These are phyloP conservation scores for Brachypterus glaber DNA, from an alignment of 2,888 invertebrate species.

Conservation along the genomic window DNA sequence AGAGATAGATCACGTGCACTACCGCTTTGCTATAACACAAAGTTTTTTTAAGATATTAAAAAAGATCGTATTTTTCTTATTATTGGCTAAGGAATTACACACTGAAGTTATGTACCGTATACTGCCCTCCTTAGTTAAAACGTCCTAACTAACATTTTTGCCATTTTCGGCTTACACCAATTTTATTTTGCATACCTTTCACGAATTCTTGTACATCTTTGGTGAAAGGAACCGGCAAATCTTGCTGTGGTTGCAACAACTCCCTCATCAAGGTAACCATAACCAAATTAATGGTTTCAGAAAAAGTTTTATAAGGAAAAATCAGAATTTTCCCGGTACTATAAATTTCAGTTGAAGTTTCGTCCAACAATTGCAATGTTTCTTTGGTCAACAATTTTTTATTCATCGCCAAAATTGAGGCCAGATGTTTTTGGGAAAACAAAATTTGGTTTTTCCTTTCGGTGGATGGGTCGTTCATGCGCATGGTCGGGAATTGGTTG, in stretches of 20 bases:
- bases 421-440: conserved; percentile 68
- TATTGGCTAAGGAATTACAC: too few relatives aligned
- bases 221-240: conserved; percentile 81
- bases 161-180: too few relatives aligned
- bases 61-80: too few relatives aligned
- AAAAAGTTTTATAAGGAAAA: conserved; percentile 90
- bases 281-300: conserved; percentile 88
- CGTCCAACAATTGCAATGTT: conserved; percentile 64
- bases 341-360: conserved; percentile 72
- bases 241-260: conserved; percentile 80
- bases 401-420: conserved; percentile 68
- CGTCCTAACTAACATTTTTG: too few relatives aligned
- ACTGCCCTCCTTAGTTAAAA: too few relatives aligned
- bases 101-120: too few relatives aligned
- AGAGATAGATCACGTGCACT: too few relatives aligned
- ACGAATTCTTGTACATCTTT: conserved; percentile 69
- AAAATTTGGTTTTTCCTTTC: conserved; percentile 53
- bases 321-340: conserved; percentile 57
- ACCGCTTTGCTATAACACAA: too few relatives aligned
- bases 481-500: conserved; percentile 77
- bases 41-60: too few relatives aligned
- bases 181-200: conserved; percentile 37
- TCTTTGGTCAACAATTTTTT: conserved; percentile 83
- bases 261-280: conserved; percentile 87
- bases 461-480: conserved; percentile 59